Evolutionary conservation across 2,113 vertebrate genomes (phyloP), one percentile per base, ranked within the genome.

Genomic region (Dendrocopos noguchii): DNA sequence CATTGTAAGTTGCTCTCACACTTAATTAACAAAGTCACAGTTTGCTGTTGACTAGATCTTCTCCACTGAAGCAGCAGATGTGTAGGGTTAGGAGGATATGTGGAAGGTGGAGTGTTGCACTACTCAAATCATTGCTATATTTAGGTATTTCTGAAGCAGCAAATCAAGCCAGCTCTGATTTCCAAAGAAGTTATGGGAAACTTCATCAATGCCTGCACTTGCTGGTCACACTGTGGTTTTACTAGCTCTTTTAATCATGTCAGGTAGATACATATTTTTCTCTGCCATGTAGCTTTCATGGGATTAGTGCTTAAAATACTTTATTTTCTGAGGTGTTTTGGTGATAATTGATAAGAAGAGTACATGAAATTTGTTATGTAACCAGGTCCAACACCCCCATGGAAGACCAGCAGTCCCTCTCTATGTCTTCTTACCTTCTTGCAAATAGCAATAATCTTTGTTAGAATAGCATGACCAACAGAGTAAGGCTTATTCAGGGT

Each of bases 31-130:
- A 0, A 85, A 60, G n/a, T 63, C 8, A 65, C 74, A 21, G 19
- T 66, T 90, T 88, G 74, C 4, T 59, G 72, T 93, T 94, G 80
- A 70, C 31, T 71, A 90, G 59, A 50, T 60, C 50, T 85, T 88
- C 83, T 74, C 25, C 46, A 74, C 12, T 53, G 64, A 93, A 84
- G 28, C 18, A 84, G 21, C 21, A 76, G 28, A 56, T 73, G 15
- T 33, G 25, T n/a, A 53, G 60, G 33, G 78, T 56, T 53, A 80
- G 52, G 46, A 84, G 25, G 88, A 82, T 84, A 85, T 60, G 18
- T 61, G 33, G 56, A 80, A 71, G n/a, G 11, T 61, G 44, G n/a
- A 34, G 12, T 36, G 21, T 28, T 82, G 29, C 25, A 50, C 16
- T 87, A 19, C 46, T 84, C 27, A 91, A 84, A 67, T 61, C 57